Percentiles rank a stretch among this genome's conserved stretches.
Conservation (phyloP, 2,113 vertebrate genomes). For the Pachypanchax playfairii region DNA sequence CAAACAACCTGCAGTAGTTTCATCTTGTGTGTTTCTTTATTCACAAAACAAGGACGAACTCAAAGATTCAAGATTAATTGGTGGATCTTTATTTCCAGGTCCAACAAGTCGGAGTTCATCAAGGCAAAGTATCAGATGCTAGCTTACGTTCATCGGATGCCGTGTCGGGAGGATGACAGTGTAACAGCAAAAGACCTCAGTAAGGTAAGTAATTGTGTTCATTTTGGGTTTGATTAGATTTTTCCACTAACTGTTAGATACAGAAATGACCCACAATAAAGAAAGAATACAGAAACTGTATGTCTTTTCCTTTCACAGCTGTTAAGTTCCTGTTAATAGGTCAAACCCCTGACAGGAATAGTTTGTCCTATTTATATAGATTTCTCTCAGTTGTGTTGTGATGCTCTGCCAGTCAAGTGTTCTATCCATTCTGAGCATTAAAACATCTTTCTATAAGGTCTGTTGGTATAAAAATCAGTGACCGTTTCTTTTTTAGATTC, state of each 20-base stretch:
- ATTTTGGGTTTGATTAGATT: not conserved
- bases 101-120: constrained; percentile 98
- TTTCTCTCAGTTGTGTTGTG: not conserved
- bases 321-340: constrained; percentile 8
- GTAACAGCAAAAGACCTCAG: constrained; percentile 97
- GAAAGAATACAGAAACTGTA: not conserved
- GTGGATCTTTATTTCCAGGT: constrained; percentile 79
- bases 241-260: not conserved
- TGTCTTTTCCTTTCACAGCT: not conserved
- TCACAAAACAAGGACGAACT: constrained; percentile 31
- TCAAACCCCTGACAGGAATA: not conserved
- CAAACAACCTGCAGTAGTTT: constrained; percentile 4
- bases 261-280: not conserved
- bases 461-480: not conserved
- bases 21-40: constrained; percentile 1
- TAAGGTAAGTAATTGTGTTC: constrained; percentile 81
- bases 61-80: no score
- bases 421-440: not conserved
- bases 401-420: not conserved
- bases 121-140: constrained; percentile 98
- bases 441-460: no score
- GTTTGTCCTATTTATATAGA: constrained; percentile 4
- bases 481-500: not conserved
- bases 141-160: constrained; percentile 94
- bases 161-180: constrained; percentile 95